Conservation (phyloP, 2,888 invertebrate species). For the Agriotes lineatus region DNA sequence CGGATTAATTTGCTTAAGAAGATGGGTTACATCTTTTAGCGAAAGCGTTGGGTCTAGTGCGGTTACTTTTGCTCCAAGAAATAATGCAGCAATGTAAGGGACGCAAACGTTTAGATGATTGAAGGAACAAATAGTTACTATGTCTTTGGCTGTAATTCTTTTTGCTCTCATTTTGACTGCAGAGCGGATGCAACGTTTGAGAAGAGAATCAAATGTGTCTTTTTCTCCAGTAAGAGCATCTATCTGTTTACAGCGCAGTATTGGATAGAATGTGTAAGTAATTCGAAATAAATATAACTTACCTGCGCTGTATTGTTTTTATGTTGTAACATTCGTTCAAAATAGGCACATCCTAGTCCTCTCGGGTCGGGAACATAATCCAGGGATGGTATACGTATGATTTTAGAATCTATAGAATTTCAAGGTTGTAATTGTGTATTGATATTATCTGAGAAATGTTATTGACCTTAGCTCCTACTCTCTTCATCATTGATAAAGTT, state of each 20-base stretch:
- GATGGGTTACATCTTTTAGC: slow-evolving; percentile 47
- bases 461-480: too few relatives aligned
- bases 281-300: too few relatives aligned
- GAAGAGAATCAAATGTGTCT: slow-evolving; percentile 62
- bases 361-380: slow-evolving; percentile 51
- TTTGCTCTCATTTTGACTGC: slow-evolving; percentile 44
- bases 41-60: slow-evolving; percentile 55
- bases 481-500: too few relatives aligned
- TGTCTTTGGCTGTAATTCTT: slow-evolving; percentile 65
- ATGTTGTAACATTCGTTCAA: slow-evolving; percentile 53
- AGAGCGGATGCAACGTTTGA: slow-evolving; percentile 17
- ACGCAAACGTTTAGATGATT: slow-evolving; percentile 65
- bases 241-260: too few relatives aligned
- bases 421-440: too few relatives aligned
- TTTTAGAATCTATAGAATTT: too few relatives aligned
- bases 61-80: slow-evolving; percentile 62
- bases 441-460: too few relatives aligned
- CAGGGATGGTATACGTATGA: too few relatives aligned
- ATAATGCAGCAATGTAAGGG: slow-evolving; percentile 67
- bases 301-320: slow-evolving; percentile 57
- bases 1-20: slow-evolving; percentile 51
- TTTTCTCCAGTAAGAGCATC: slow-evolving; percentile 26
- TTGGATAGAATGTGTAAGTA: too few relatives aligned
- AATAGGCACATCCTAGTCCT: slow-evolving; percentile 56
- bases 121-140: slow-evolving; percentile 66